These are phyloP conservation scores for Spisula solida DNA, from an alignment of 2,888 invertebrate genomes.

Conservation along the genomic window DNA sequence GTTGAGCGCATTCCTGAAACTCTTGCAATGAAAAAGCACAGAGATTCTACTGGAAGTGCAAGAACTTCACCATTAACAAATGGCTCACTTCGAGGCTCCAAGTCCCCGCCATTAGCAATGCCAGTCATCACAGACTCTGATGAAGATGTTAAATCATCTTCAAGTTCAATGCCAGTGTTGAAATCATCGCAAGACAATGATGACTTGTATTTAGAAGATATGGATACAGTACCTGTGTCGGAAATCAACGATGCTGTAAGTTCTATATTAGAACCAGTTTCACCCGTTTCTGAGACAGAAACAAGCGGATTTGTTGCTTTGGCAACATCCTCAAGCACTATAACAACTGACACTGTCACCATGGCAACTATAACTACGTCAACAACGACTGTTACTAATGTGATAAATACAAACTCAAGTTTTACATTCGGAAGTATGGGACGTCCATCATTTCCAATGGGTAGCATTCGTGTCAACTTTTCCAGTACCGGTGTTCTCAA, in stretches of 20 bases:
- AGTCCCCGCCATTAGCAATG: slow-evolving; percentile 55
- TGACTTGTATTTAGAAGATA: slow-evolving; percentile 37
- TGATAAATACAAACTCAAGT: slow-evolving; percentile 67
- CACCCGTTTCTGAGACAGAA: slow-evolving; percentile 53
- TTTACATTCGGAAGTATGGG: slow-evolving; percentile 67
- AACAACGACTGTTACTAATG: slow-evolving; percentile 71
- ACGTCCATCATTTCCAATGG: slow-evolving; percentile 64
- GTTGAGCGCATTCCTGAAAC: slow-evolving; percentile 85
- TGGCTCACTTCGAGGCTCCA: slow-evolving; percentile 57
- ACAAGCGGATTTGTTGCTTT: slow-evolving; percentile 60
- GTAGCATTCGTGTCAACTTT: slow-evolving; percentile 66
- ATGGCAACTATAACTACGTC: slow-evolving; percentile 74
- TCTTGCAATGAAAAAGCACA: slow-evolving; percentile 74
- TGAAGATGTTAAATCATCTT: slow-evolving; percentile 46
- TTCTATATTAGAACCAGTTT: slow-evolving; percentile 65
- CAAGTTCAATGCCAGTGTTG: slow-evolving; percentile 57
- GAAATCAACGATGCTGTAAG: slow-evolving; percentile 69
- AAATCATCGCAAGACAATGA: slow-evolving; percentile 39
- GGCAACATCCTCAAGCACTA: slow-evolving; percentile 65
- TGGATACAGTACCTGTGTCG: slow-evolving; percentile 49
- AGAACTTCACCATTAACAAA: slow-evolving; percentile 61
- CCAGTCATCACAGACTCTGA: slow-evolving; percentile 57
- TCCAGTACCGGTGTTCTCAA: slow-evolving; percentile 63
- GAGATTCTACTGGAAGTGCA: slow-evolving; percentile 55
- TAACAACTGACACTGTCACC: slow-evolving; percentile 73